phyloP scores from a whole-genome alignment of 2,113 vertebrate genomes.

The Apistogramma diplotaenia region DNA sequence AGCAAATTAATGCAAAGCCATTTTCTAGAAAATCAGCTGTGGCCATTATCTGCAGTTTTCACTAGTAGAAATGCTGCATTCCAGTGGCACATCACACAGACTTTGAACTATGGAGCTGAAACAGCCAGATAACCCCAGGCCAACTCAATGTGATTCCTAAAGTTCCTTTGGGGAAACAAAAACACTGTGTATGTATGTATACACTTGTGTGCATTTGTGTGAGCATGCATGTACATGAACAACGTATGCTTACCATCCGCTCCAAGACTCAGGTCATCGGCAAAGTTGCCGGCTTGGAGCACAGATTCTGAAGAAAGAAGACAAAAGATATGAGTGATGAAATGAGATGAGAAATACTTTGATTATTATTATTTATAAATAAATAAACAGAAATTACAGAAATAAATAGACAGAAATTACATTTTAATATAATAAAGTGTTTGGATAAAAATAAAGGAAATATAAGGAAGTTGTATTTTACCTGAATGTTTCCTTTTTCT shows the following conservation, averaged over 20 bases:
- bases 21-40: background rate
- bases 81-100: background rate
- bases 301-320: constrained; percentile 65
- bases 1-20: background rate
- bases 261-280: constrained; percentile 85
- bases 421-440: background rate
- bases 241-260: constrained; percentile 81
- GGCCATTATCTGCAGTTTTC: background rate
- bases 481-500: background rate
- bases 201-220: background rate
- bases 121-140: background rate
- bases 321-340: background rate
- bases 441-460: background rate
- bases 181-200: background rate
- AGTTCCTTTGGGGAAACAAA: background rate
- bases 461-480: background rate
- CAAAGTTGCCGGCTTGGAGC: constrained; percentile 72
- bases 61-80: background rate
- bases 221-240: background rate
- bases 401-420: too few relatives aligned
- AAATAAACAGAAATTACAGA: too few relatives aligned
- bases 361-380: too few relatives aligned
- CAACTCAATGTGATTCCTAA: background rate
- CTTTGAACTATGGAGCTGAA: background rate
- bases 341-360: background rate